phyloP scores from a whole-genome alignment of 2,113 vertebrate species.

The cattle (Bos taurus) region ARS-UCD2.0 NC_037357.1:108892501-108893000 shows the following conservation, averaged over 20 bases:
- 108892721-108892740: background rate
- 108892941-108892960: background rate
- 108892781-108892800: background rate
- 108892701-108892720: background rate
- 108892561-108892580: background rate
- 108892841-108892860: background rate
- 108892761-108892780: background rate
- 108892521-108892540: background rate
- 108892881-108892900: background rate
- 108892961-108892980: background rate
- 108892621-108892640: background rate
- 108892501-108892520: background rate
- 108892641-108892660: conserved; percentile 1
- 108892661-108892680: background rate
- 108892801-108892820: background rate
- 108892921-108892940: background rate
- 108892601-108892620: background rate
- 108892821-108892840: background rate
- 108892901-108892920: background rate
- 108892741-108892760: background rate
- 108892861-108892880: background rate
- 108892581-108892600: background rate
- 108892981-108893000: background rate
- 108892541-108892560: background rate
- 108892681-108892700: background rate